Base-by-base conservation (phyloP, 2,113 vertebrate genomes). In the Actenoides lindsayi region DNA sequence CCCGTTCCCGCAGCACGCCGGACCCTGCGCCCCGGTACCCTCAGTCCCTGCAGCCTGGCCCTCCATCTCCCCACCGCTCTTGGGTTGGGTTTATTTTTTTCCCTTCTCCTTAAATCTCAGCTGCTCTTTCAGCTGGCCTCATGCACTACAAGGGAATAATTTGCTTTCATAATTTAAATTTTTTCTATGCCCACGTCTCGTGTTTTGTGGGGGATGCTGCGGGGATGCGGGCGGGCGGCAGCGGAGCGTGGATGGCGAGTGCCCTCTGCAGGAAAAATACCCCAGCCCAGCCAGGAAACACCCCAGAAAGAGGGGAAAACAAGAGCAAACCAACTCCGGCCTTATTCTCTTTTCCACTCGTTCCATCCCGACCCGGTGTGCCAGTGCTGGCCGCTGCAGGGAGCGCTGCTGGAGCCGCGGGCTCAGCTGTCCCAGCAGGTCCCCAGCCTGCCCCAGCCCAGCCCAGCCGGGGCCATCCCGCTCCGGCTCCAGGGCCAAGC, bases 221-320 rank as follows among this genome's bases (percentile, higher is more conserved):
- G 37, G 8, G 86, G 86, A 48, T 60, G 35, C 83, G 39, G 87
- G 60, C 68, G n/a, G 25, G n/a, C 50, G 17, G 23, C 10, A 41
- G 68, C 50, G 33, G 97, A 98, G 75, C 89, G 42, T 98, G 97
- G 98, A 97, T 96, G 90, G 76, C 97, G 96, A 98, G 96, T 97
- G 98, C 98, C 98, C 98, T 97, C 98, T 98, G 96, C 98, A 98
- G 98, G 98, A 73, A 18, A 25, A 95, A 31, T 31, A 33, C 39
- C 64, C 71, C 64, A 50, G 82, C 53, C 54, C 41, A 46, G 50
- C 39, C 60, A 27, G 20, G 30, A 39, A 37, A 42, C 73, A 42
- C 65, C 59, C 64, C 56, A 48, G 13, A 53, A 48, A 79, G 62
- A 5, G 5, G 33, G 33, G 62, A 46, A 76, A 73, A 83, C 44